These are phyloP conservation scores for Ricordea florida DNA, from an alignment of 92 coral and sea anemone genomes.

Conservation along the genomic window DNA sequence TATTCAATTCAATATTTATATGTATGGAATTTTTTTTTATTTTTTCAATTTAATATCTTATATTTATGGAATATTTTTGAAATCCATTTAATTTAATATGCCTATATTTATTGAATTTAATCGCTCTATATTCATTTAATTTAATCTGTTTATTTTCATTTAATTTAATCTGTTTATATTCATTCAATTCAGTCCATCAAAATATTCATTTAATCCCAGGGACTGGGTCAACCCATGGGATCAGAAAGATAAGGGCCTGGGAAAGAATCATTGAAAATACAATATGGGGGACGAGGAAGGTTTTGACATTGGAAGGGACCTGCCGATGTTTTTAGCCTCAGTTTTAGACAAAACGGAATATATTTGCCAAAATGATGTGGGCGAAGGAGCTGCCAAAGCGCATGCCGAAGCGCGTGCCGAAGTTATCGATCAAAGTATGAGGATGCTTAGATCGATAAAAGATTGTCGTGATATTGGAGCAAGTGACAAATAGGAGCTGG, in stretches of 20 bases:
- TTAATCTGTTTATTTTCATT: too few relatives aligned
- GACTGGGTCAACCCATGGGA: constrained; percentile 8
- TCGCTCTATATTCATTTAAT: too few relatives aligned
- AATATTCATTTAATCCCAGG: too few relatives aligned
- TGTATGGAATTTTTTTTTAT: too few relatives aligned
- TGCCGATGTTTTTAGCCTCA: constrained; percentile 47
- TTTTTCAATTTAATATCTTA: too few relatives aligned
- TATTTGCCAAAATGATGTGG: constrained; percentile 36
- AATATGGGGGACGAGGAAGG: constrained; percentile 25
- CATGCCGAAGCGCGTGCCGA: constrained; percentile 45
- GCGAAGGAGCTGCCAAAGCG: background rate
- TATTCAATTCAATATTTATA: too few relatives aligned
- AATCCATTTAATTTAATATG: too few relatives aligned
- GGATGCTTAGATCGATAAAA: constrained; percentile 36
- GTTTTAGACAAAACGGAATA: constrained; percentile 49
- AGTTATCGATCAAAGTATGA: constrained; percentile 21
- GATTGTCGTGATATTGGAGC: constrained; percentile 33
- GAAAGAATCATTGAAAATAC: background rate
- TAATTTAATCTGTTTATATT: too few relatives aligned
- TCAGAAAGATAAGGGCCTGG: constrained; percentile 6
- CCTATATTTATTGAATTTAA: too few relatives aligned
- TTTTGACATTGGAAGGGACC: constrained; percentile 1
- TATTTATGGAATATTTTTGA: too few relatives aligned
- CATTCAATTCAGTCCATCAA: too few relatives aligned
- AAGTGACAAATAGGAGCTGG: constrained; percentile 46